Evolutionary conservation across 2,797 vertebrate species (phyloP).

Genomic region (Eospalax fontanierii): DNA sequence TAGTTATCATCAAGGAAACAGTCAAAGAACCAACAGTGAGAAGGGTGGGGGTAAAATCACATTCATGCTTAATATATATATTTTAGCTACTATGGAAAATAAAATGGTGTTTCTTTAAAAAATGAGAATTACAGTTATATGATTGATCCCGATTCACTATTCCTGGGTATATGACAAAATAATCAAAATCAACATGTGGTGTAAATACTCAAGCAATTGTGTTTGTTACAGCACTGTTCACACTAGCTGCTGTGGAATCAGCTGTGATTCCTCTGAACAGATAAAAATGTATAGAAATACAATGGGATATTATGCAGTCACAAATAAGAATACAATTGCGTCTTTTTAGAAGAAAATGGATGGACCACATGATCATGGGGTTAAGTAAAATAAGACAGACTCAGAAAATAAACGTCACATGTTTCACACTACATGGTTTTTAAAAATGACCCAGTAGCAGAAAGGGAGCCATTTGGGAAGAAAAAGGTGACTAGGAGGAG

Average conservation of each 20-base stretch:
- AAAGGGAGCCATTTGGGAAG: not conserved
- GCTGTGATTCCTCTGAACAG: too few relatives aligned
- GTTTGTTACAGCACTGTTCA: not conserved
- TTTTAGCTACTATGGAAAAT: not conserved
- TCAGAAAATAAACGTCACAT: not conserved
- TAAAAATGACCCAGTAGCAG: not conserved
- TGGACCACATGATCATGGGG: not conserved
- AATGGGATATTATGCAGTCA: not conserved
- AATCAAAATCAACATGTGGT: not conserved
- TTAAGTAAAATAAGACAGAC: not conserved
- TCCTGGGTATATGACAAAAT: not conserved
- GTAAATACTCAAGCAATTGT: not conserved
- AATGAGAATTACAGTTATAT: too few relatives aligned
- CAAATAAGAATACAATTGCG: not conserved
- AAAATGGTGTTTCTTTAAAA: not conserved
- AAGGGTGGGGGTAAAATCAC: not conserved
- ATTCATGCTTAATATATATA: not conserved
- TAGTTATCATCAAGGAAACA: not conserved
- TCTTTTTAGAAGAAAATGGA: not conserved
- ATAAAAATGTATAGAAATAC: not conserved
- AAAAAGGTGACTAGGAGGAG: not conserved
- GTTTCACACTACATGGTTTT: not conserved
- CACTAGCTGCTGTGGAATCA: not conserved
- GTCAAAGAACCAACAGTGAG: not conserved
- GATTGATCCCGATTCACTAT: not conserved